Conservation (phyloP, 2,888 invertebrate species). For the Heteromyza rotundicornis region DNA sequence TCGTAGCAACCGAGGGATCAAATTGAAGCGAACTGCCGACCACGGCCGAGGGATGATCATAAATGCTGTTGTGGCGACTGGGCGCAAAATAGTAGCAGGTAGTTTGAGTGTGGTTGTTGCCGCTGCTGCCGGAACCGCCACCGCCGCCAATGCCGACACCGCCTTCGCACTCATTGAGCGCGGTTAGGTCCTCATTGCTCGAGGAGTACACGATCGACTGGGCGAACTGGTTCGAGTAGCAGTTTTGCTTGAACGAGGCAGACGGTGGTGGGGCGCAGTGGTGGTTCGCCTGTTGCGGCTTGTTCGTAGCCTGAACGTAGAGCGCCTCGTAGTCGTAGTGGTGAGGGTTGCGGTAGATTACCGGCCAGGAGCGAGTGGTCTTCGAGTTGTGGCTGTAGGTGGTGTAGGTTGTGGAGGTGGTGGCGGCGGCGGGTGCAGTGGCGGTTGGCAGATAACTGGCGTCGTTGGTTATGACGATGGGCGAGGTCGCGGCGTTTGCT, state of each 20-base stretch:
- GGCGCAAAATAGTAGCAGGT: slow-evolving; percentile 58
- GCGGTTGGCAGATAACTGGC: slow-evolving; percentile 14
- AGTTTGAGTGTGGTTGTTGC: slow-evolving; percentile 40
- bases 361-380: slow-evolving; percentile 62
- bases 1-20: slow-evolving; percentile 42
- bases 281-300: slow-evolving; percentile 8
- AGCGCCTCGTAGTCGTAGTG: slow-evolving; percentile 62
- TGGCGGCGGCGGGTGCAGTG: slow-evolving; percentile 30
- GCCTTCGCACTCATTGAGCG: slow-evolving; percentile 26
- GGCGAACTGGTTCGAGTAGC: slow-evolving; percentile 57
- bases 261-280: slow-evolving; percentile 27
- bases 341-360: slow-evolving; percentile 62
- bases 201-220: slow-evolving; percentile 57
- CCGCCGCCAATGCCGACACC: slow-evolving; percentile 5
- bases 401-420: slow-evolving; percentile 33
- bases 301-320: slow-evolving; percentile 43
- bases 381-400: slow-evolving; percentile 60
- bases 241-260: slow-evolving; percentile 52
- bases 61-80: slow-evolving; percentile 58
- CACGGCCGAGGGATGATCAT: slow-evolving; percentile 58
- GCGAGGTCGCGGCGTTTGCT: not conserved
- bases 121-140: not conserved
- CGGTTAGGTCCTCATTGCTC: slow-evolving; percentile 54
- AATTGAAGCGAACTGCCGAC: slow-evolving; percentile 55
- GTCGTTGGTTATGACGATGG: slow-evolving; percentile 15